These are phyloP conservation scores for Rutilus rutilus DNA, from an alignment of 2,113 vertebrate genomes.

Conservation along the genomic window DNA sequence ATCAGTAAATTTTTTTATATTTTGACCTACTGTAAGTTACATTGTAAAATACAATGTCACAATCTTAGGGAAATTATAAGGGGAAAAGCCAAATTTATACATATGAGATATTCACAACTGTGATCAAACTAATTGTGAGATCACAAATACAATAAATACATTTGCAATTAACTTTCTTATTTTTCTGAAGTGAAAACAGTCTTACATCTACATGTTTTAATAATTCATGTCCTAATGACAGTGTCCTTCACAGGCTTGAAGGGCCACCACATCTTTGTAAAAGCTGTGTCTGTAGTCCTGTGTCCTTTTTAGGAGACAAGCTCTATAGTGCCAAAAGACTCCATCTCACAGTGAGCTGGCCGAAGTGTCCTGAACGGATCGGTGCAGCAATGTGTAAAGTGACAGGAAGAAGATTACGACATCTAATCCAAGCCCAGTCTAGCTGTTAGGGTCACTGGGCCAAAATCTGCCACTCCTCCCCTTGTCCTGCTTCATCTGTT, in stretches of 20 bases:
- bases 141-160: no score
- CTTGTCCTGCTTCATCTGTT: slow-evolving; percentile 72
- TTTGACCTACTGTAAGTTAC: no score
- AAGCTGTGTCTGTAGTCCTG: neutral
- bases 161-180: neutral
- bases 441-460: slow-evolving; percentile 75
- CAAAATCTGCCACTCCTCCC: slow-evolving; percentile 69
- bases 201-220: neutral
- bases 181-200: neutral
- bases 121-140: no score
- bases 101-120: no score
- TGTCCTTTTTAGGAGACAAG: slow-evolving; percentile 20
- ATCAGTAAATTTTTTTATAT: no score
- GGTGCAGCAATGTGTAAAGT: slow-evolving; percentile 78
- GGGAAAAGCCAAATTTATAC: no score
- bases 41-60: no score
- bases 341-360: slow-evolving; percentile 57
- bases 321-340: neutral
- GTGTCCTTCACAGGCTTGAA: neutral
- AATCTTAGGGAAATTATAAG: no score
- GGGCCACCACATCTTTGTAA: neutral
- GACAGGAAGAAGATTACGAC: slow-evolving; percentile 81
- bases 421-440: slow-evolving; percentile 76
- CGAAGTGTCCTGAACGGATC: slow-evolving; percentile 62
- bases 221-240: neutral